These are phyloP conservation scores for Choloepus hoffmanni DNA, from an alignment of 2,113 vertebrate genomes.

Conservation along the genomic window DNA sequence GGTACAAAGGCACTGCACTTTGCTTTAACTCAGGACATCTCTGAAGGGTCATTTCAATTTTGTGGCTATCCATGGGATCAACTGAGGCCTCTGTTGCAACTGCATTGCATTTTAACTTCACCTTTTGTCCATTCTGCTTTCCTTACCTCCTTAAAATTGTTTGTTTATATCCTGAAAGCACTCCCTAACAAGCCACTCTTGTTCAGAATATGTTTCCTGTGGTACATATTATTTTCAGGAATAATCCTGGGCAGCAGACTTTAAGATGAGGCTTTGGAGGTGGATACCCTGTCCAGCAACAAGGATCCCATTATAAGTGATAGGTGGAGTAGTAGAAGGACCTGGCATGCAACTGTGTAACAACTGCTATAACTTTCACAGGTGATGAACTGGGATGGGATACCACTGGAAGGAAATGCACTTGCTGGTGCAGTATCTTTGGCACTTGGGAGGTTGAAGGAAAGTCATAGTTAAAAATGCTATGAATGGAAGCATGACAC, in stretches of 20 bases:
- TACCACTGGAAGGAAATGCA: background rate
- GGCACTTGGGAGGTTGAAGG: background rate
- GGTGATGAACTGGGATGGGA: background rate
- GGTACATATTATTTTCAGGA: background rate
- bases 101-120: background rate
- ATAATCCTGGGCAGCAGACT: background rate
- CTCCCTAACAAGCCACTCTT: background rate
- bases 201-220: background rate
- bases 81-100: background rate
- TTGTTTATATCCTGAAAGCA: background rate
- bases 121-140: background rate
- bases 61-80: background rate
- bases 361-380: background rate
- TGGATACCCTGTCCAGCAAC: background rate
- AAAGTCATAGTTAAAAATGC: background rate
- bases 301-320: background rate
- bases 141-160: background rate
- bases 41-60: background rate
- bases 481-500: background rate
- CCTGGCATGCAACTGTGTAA: background rate
- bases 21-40: background rate
- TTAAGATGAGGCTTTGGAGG: background rate
- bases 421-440: background rate
- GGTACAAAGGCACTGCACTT: background rate
- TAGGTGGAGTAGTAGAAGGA: background rate